Conservation (phyloP, 2,113 vertebrate genomes). For the Brienomyrus longianalis region DNA sequence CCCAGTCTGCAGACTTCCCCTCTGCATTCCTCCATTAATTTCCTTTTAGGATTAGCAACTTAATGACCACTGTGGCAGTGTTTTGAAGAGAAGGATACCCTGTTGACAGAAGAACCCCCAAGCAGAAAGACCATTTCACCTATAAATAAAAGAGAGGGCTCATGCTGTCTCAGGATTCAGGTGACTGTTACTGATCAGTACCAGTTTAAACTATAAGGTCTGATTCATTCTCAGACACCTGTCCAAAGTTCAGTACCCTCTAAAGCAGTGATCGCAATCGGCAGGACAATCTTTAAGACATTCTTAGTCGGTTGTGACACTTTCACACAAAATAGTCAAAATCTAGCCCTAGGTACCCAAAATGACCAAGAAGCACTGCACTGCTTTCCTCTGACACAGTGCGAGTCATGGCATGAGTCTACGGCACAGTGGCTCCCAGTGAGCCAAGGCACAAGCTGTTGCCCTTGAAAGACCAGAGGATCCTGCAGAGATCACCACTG, state of each 20-base stretch:
- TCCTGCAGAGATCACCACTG: too few relatives aligned
- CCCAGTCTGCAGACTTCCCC: not conserved
- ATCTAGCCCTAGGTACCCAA: too few relatives aligned
- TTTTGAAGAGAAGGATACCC: not conserved
- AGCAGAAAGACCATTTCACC: not conserved
- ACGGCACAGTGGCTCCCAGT: too few relatives aligned
- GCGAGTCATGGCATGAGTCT: too few relatives aligned
- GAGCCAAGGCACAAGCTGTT: too few relatives aligned
- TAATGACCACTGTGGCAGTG: not conserved
- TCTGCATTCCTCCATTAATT: not conserved
- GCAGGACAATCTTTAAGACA: not conserved
- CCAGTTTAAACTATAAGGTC: not conserved
- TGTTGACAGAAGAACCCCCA: not conserved
- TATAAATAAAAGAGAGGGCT: not conserved
- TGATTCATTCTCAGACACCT: not conserved
- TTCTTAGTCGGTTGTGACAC: not conserved
- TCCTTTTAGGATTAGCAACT: not conserved
- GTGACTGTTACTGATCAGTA: not conserved
- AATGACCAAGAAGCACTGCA: too few relatives aligned
- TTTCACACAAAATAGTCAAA: not conserved
- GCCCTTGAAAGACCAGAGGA: too few relatives aligned
- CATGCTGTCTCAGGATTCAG: not conserved
- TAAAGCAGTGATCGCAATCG: not conserved
- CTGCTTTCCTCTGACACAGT: too few relatives aligned
- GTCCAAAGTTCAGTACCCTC: not conserved